These are phyloP conservation scores for Fulica atra DNA, from an alignment of 2,113 vertebrate genomes.

Conservation along the genomic window DNA sequence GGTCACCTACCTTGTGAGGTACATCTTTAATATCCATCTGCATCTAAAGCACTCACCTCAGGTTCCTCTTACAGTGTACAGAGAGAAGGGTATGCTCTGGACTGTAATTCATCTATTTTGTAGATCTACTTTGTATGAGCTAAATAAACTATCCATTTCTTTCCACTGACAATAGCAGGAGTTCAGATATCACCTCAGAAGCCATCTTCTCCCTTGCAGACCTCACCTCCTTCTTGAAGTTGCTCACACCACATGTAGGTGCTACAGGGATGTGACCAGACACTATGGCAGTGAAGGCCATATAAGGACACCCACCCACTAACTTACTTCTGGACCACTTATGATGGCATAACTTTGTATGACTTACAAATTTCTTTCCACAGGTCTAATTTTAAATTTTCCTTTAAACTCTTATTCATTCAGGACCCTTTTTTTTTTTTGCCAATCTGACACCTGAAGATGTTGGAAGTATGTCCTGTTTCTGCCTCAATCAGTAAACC, in stretches of 20 bases:
- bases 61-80: neutral
- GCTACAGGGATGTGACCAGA: neutral
- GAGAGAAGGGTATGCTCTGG: neutral
- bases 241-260: neutral
- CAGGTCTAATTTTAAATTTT: neutral
- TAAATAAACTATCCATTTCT: neutral
- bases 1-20: too few species aligned
- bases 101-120: neutral
- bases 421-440: neutral
- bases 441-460: neutral
- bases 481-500: neutral
- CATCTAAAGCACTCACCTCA: neutral
- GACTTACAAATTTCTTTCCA: neutral
- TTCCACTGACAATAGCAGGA: neutral
- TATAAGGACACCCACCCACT: neutral
- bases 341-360: neutral
- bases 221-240: neutral
- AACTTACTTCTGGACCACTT: neutral
- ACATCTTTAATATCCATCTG: neutral
- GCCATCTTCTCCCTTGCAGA: neutral
- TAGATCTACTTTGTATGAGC: neutral
- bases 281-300: neutral
- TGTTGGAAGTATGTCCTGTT: neutral
- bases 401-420: neutral
- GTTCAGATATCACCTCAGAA: neutral